Evolutionary conservation across 2,888 invertebrate genomes (phyloP).

Genomic region (Petrolisthes cinctipes): DNA sequence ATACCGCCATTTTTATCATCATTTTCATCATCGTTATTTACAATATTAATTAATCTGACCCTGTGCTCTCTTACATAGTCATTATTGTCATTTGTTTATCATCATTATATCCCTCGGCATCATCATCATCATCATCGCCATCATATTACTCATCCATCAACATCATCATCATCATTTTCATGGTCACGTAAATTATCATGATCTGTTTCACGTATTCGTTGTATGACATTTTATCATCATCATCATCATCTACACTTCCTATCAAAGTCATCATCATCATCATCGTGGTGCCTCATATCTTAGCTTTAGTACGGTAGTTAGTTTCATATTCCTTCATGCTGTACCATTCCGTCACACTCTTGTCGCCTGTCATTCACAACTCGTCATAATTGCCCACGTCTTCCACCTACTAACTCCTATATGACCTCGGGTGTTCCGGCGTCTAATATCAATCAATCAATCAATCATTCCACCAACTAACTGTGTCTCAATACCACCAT

Average conservation of each 20-base stretch:
- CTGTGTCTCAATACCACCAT: too few relatives aligned
- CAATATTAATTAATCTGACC: not conserved
- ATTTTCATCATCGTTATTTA: not conserved
- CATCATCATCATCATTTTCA: not conserved
- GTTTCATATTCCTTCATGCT: not conserved
- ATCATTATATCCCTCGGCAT: not conserved
- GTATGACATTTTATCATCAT: not conserved
- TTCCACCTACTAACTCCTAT: too few relatives aligned
- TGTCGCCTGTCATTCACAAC: too few relatives aligned
- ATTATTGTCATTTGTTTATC: not conserved
- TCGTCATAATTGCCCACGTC: too few relatives aligned
- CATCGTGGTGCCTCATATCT: not conserved
- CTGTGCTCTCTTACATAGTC: not conserved
- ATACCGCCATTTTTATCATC: conserved; percentile 8
- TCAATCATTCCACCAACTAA: too few relatives aligned
- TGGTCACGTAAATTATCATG: not conserved
- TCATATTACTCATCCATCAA: not conserved
- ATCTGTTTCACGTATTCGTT: not conserved
- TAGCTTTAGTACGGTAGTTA: not conserved
- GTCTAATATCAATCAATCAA: too few relatives aligned
- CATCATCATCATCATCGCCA: not conserved
- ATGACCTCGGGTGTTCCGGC: too few relatives aligned
- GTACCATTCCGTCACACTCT: not conserved
- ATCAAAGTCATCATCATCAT: not conserved
- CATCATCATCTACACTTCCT: not conserved